phyloP scores from a whole-genome alignment of 1,140 invertebrate genomes.

The Drosophila repleta region DNA sequence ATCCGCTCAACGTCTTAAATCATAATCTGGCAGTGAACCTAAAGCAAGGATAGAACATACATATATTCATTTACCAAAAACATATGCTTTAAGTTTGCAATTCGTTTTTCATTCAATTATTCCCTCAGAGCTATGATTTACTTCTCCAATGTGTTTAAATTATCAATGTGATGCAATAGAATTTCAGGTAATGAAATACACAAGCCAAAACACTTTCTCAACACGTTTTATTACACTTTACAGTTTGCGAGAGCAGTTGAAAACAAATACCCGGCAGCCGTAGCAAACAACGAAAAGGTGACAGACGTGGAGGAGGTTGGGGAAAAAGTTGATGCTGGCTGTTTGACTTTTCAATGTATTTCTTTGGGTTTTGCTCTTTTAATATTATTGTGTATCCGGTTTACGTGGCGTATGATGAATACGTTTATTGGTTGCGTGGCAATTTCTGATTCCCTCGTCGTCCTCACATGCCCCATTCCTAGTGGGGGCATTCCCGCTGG shows the following conservation, averaged over 20 bases:
- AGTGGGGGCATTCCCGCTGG: constrained; percentile 6
- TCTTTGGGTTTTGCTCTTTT: constrained; percentile 5
- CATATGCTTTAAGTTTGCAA: too few species aligned
- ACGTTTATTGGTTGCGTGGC: constrained; percentile 68
- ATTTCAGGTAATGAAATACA: neutral
- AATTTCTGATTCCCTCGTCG: constrained; percentile 13
- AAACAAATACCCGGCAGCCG: neutral
- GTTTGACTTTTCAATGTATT: constrained; percentile 9
- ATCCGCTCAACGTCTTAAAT: too few species aligned
- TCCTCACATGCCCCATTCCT: neutral
- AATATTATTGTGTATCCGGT: constrained; percentile 74
- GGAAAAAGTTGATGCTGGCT: neutral
- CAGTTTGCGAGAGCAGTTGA: neutral
- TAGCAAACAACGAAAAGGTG: neutral
- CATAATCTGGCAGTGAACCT: too few species aligned
- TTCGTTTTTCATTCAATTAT: too few species aligned
- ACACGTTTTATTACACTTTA: constrained; percentile 1
- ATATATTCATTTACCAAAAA: too few species aligned
- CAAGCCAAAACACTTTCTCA: neutral
- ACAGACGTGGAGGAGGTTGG: neutral
- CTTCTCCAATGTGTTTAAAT: too few species aligned
- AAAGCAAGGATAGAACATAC: too few species aligned
- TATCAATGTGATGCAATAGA: neutral
- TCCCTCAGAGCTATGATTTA: too few species aligned
- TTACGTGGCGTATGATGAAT: constrained; percentile 75